Base-by-base conservation (phyloP, 2,113 vertebrate species). In the Sclerurus mexicanus region DNA sequence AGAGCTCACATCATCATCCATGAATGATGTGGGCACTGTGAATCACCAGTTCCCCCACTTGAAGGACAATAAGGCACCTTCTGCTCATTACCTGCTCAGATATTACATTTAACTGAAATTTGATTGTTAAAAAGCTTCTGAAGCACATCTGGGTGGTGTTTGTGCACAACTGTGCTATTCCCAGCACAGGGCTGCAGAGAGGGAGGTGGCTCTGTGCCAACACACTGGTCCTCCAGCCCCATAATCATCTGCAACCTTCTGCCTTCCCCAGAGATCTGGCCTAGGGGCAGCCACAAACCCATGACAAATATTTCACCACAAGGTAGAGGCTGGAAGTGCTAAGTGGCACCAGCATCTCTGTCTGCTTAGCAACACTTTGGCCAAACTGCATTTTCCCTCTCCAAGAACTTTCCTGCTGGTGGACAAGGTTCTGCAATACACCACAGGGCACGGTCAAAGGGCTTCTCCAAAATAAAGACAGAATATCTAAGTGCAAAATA, bases 101-200 rank as follows among this genome's bases (percentile, higher is more conserved):
- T 72, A 21, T 7, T 62, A 37, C 9, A 66, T 85, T 64, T 66
- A 66, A 76, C 14, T 7, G 67, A 49, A 56, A 83, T 60, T 37
- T 60, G 18, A 25, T 18, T 89, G 69, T 78, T 55, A 87, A 25
- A 60, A 16, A n/a, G 49, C 28, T 58, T 49, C 53, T 53, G 53
- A 88, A 92, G 75, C 71, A 37, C 15, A 79, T 37, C 14, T 20
- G 31, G 35, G 40, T 5, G 1, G 35, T 1, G 1, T 56, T 46
- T 8, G 27, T 21, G 4, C 30, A 49, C 0, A 0, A 42, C 8
- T 47, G 23, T 13, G 49, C 35, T 23, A 7, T 58, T 75, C 9
- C 35, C 18, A 59, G 69, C 52, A 30, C 12, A 3, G 44, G 40
- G 39, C 56, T 89, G 59, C 50, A 81, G 47, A 30, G 16, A 33